Evolutionary conservation across 2,888 invertebrate genomes (phyloP).

Genomic region (Sylvicola cinctus): DNA sequence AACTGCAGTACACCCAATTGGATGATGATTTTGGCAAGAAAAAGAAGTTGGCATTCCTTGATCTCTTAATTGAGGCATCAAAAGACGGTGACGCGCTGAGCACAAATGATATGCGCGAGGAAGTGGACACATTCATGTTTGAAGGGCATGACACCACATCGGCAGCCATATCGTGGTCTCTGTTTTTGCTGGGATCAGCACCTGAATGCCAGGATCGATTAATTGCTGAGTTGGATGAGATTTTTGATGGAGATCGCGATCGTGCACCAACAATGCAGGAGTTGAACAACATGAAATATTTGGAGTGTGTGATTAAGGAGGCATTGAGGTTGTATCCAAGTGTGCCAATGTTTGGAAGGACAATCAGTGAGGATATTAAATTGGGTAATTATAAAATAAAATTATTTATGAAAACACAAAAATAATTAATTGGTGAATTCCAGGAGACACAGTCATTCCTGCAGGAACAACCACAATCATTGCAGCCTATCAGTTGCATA

Average conservation of each 20-base stretch:
- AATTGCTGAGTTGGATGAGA: conserved; percentile 21
- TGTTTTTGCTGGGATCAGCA: conserved; percentile 30
- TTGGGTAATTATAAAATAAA: conserved; percentile 8
- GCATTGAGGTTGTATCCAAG: conserved; percentile 31
- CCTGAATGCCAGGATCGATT: conserved; percentile 27
- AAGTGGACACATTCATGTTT: too few relatives aligned
- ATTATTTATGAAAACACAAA: not conserved
- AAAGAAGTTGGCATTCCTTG: conserved; percentile 34
- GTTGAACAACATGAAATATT: conserved; percentile 28
- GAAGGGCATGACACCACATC: conserved; percentile 46
- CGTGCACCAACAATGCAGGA: conserved; percentile 32
- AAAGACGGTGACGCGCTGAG: conserved; percentile 28
- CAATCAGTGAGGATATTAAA: conserved; percentile 11
- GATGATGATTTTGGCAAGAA: conserved; percentile 22
- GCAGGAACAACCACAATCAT: conserved; percentile 33
- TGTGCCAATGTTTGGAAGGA: conserved; percentile 29
- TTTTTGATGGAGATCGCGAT: conserved; percentile 19
- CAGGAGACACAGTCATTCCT: conserved; percentile 30
- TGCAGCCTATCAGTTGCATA: conserved; percentile 41
- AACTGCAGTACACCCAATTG: too few relatives aligned
- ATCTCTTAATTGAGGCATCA: conserved; percentile 33
- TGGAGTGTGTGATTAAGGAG: conserved; percentile 35
- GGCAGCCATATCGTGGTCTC: conserved; percentile 27
- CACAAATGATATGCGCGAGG: conserved; percentile 30
- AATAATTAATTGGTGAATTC: conserved; percentile 33